phyloP scores from a whole-genome alignment of 2,888 invertebrate species.

The Pristionchus mayeri region DNA sequence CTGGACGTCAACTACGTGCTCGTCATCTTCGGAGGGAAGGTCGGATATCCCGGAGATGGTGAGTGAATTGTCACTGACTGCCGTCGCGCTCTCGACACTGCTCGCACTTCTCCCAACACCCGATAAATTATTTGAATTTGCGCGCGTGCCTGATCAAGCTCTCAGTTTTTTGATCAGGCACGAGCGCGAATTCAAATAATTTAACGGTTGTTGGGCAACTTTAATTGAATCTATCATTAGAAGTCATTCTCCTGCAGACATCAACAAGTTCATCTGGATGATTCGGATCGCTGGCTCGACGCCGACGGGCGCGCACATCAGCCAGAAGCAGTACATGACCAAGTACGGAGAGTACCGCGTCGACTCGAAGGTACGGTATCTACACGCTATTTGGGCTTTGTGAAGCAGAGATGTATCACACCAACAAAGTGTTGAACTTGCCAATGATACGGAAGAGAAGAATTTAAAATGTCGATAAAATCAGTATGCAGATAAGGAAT shows the following conservation, averaged over 20 bases:
- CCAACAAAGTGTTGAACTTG: too few relatives aligned
- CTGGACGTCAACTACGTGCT: constrained; percentile 97
- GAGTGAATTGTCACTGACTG: background rate
- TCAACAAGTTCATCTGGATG: constrained; percentile 99
- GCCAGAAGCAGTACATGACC: constrained; percentile 92
- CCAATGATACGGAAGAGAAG: too few relatives aligned
- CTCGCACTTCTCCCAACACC: background rate
- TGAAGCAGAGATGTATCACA: too few relatives aligned
- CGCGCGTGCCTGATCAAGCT: too few relatives aligned
- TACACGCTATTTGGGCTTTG: too few relatives aligned
- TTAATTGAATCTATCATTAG: background rate
- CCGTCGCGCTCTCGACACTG: too few relatives aligned
- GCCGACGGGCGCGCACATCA: constrained; percentile 88
- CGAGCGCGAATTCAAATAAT: constrained; percentile 38
- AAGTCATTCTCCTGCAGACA: constrained; percentile 81
- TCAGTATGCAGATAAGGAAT: constrained; percentile 83
- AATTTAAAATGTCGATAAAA: too few relatives aligned
- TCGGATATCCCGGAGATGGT: constrained; percentile 98
- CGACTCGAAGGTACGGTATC: constrained; percentile 84
- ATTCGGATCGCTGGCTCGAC: constrained; percentile 96
- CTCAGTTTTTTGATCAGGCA: background rate
- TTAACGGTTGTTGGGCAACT: constrained; percentile 31
- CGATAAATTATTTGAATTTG: background rate
- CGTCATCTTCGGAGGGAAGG: constrained; percentile 98
- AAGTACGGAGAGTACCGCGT: constrained; percentile 94